Conservation (phyloP, 2,797 vertebrate species). For the Lagorchestes hirsutus region DNA sequence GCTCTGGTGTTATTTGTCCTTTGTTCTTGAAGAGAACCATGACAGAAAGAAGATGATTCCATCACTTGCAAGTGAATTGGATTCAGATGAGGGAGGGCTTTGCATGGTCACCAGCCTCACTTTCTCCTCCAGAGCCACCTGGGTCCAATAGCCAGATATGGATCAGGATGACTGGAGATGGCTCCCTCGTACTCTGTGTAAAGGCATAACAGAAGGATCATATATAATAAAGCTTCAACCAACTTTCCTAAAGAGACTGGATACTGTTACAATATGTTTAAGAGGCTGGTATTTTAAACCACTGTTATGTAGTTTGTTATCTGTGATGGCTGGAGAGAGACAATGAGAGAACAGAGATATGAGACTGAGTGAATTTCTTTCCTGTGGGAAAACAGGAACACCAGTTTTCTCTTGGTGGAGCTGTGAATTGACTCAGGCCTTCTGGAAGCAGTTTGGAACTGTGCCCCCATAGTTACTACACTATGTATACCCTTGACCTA, state of each 20-base stretch:
- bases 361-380: not conserved
- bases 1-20: too few relatives aligned
- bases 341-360: not conserved
- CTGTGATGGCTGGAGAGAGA: not conserved
- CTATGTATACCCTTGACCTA: not conserved
- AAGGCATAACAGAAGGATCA: not conserved
- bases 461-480: not conserved
- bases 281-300: not conserved
- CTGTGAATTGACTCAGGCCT: not conserved
- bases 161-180: too few relatives aligned
- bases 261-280: not conserved
- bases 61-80: too few relatives aligned
- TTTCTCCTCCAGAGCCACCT: too few relatives aligned
- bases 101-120: too few relatives aligned
- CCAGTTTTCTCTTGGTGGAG: not conserved
- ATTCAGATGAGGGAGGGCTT: too few relatives aligned
- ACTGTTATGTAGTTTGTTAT: not conserved
- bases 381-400: not conserved
- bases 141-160: too few relatives aligned
- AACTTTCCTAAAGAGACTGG: not conserved
- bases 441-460: not conserved
- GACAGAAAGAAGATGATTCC: too few relatives aligned
- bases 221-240: not conserved
- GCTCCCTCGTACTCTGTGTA: not conserved
- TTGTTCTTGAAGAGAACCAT: too few relatives aligned